These are phyloP conservation scores for Fregetta grallaria DNA, from an alignment of 2,113 vertebrate genomes.

Conservation along the genomic window DNA sequence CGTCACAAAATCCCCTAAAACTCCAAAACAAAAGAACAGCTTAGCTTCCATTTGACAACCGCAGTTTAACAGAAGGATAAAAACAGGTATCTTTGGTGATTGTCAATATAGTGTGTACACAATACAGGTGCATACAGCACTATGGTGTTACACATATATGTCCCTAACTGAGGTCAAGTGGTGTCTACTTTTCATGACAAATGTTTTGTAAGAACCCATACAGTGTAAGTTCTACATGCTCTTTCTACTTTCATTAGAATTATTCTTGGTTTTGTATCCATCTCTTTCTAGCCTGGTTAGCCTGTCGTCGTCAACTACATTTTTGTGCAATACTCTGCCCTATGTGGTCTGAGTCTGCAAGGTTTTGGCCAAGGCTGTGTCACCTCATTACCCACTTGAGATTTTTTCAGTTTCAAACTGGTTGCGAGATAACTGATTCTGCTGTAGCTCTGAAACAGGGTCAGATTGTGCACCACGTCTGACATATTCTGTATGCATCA, in stretches of 20 bases:
- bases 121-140: neutral
- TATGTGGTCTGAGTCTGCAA: neutral
- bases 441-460: neutral
- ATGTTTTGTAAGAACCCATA: neutral
- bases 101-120: neutral
- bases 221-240: neutral
- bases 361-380: neutral
- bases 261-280: neutral
- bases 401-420: neutral
- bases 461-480: neutral
- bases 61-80: neutral
- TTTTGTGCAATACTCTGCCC: neutral
- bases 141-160: neutral
- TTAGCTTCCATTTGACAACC: neutral
- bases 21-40: neutral
- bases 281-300: neutral
- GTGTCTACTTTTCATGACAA: neutral
- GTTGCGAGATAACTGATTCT: neutral
- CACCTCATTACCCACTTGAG: neutral
- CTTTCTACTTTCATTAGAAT: neutral
- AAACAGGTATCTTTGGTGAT: neutral
- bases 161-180: neutral
- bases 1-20: neutral
- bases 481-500: neutral
- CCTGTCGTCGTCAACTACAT: neutral